Percentiles rank a stretch among this genome's conserved stretches.
Conservation (phyloP, 2,797 vertebrate species). For the Tamandua tetradactyla region DNA sequence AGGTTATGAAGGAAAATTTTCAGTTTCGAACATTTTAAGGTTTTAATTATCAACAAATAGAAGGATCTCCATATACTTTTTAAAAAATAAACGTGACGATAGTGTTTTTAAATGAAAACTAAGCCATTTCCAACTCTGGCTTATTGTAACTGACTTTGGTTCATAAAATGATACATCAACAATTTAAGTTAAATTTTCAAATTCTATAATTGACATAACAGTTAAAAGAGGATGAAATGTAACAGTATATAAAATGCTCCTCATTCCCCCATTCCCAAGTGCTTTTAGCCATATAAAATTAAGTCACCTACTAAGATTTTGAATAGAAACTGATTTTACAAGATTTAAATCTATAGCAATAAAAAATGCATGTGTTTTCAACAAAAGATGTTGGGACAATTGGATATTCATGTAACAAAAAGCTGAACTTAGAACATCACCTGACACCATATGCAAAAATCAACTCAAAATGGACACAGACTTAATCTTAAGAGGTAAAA, state of each 20-base stretch:
- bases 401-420: not conserved
- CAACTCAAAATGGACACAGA: not conserved
- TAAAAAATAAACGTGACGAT: conserved; percentile 5
- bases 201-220: conserved; percentile 7
- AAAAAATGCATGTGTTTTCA: not conserved
- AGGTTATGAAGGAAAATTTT: conserved; percentile 33
- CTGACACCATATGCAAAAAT: not conserved
- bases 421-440: not conserved
- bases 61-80: conserved; percentile 19
- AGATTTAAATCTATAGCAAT: conserved; percentile 7
- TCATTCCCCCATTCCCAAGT: not conserved
- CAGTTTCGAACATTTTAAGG: not conserved
- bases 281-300: conserved; percentile 72
- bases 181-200: conserved; percentile 33
- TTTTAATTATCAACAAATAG: conserved; percentile 8
- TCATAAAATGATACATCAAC: not conserved
- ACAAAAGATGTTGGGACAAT: not conserved
- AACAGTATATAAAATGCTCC: not conserved
- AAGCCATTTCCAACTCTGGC: not conserved
- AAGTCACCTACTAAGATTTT: conserved; percentile 23
- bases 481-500: not conserved
- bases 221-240: not conserved
- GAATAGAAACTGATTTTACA: conserved; percentile 18
- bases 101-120: conserved; percentile 21
- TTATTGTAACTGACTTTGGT: conserved; percentile 5